Base-by-base conservation (phyloP, 2,888 invertebrate species). In the Apodemia duryi region DNA sequence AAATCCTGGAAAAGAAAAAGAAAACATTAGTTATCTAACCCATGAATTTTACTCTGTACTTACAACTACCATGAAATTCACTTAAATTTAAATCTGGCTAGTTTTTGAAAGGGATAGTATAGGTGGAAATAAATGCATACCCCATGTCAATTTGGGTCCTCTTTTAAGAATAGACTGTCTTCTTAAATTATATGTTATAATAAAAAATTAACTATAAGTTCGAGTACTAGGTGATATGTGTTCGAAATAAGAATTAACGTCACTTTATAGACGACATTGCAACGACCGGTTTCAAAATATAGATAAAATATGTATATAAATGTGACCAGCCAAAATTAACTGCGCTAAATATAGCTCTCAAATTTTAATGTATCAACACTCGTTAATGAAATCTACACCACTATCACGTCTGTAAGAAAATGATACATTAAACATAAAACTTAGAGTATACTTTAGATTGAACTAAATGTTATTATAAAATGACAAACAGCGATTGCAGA, bases 1-100 rank as follows among this genome's bases (percentile, higher is more conserved):
- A 83, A 85, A 84, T 84, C 86, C 91, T 91, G 90, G 70, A 87
- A 88, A 74, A 69, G 85, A 38, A 77, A 82, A 82, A 75, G 74
- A 32, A 64, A 38, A 61, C 63, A 61, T 72, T 60, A 70, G 63
- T 67, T 62, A 62, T 51, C 52, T 38, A 1, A 6, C 1, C 7
- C 7, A 38, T 38, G 6, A 7, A 7, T 38, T 7, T 7, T 38
- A 21, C 21, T 21, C 21, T 21, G 21, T 21, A 21, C 21, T 21
- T 21, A 21, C 21, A 21, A 21, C 21, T 21, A 21, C 21, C 21
- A 21, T 21, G 21, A 32, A 57, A 29, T n/a, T 61, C 13, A 43
- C 2, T 43, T 43, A 43, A 43, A 11, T 43, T 43, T 43, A 43
- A 43, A 11, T 43, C 10, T 43, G 43, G 43, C 10, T 43, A 2